A percentile compares a stretch with the other conserved stretches of the same genome.
phyloP scores from a whole-genome alignment of 2,113 vertebrate genomes.

The Prinia subflava region DNA sequence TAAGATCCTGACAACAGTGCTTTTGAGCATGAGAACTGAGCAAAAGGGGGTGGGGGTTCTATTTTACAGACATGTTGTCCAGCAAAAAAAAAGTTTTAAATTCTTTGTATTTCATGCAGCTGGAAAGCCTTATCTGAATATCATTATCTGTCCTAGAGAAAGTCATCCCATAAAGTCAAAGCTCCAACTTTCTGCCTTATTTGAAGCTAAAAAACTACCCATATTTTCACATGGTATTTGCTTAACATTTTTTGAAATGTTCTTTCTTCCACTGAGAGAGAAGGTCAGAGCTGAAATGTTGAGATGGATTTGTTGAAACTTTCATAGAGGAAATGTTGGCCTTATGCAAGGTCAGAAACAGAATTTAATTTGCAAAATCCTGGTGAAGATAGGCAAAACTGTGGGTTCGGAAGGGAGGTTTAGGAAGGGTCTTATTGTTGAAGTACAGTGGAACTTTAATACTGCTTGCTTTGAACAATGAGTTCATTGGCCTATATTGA shows the following conservation, averaged over 20 bases:
- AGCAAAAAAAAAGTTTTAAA: background rate
- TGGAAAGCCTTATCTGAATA: background rate
- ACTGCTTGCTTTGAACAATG: background rate
- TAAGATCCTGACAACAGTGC: background rate
- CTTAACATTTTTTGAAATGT: slow-evolving; percentile 43
- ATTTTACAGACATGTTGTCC: background rate
- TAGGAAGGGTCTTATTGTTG: background rate
- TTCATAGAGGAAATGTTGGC: background rate
- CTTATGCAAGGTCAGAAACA: background rate
- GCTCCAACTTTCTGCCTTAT: background rate
- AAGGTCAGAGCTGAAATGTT: slow-evolving; percentile 38
- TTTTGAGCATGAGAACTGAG: background rate
- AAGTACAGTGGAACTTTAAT: background rate
- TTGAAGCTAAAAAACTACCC: background rate
- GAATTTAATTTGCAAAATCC: background rate
- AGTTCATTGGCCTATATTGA: background rate
- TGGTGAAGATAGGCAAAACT: background rate
- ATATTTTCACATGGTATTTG: slow-evolving; percentile 34
- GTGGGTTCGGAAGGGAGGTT: background rate
- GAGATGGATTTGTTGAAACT: slow-evolving; percentile 30
- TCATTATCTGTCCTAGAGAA: background rate
- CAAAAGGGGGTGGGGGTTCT: too few species aligned
- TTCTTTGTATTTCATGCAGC: background rate
- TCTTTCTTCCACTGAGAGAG: slow-evolving; percentile 7
- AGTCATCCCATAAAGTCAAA: slow-evolving; percentile 15